phyloP scores from a whole-genome alignment of 2,113 vertebrate genomes.

The Nipponia nippon region DNA sequence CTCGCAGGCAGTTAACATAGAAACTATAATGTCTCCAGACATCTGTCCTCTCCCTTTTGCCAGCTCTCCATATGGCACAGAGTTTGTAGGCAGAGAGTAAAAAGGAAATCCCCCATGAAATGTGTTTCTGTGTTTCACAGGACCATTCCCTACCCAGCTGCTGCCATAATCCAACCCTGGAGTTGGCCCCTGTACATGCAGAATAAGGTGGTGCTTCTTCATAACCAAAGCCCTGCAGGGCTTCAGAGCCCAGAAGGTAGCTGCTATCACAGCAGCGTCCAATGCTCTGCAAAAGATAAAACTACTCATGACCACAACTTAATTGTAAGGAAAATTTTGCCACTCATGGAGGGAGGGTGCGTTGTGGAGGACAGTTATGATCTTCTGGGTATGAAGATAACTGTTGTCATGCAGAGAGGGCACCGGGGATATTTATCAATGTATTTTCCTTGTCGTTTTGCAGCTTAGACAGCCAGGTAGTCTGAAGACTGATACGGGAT shows the following conservation, averaged over 20 bases:
- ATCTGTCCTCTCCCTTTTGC: conserved; percentile 53
- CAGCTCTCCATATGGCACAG: conserved; percentile 44
- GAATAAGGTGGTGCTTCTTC: not conserved
- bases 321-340: not conserved
- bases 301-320: not conserved
- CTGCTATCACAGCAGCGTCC: accelerated
- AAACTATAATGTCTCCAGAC: conserved; percentile 47
- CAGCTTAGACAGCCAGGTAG: not conserved
- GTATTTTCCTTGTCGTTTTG: not conserved
- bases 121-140: not conserved
- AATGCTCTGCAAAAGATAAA: accelerated
- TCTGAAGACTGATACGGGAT: not conserved
- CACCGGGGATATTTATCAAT: not conserved
- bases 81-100: conserved; percentile 4
- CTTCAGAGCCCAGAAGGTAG: not conserved
- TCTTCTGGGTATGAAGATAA: not conserved
- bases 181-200: not conserved
- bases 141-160: not conserved
- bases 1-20: conserved; percentile 11
- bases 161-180: not conserved
- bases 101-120: not conserved
- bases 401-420: not conserved
- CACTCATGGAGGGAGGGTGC: not conserved
- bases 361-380: accelerated
- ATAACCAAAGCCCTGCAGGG: not conserved